Evolutionary conservation across 2,113 vertebrate species (phyloP).

Genomic region (Nyctibius bracteatus): DNA sequence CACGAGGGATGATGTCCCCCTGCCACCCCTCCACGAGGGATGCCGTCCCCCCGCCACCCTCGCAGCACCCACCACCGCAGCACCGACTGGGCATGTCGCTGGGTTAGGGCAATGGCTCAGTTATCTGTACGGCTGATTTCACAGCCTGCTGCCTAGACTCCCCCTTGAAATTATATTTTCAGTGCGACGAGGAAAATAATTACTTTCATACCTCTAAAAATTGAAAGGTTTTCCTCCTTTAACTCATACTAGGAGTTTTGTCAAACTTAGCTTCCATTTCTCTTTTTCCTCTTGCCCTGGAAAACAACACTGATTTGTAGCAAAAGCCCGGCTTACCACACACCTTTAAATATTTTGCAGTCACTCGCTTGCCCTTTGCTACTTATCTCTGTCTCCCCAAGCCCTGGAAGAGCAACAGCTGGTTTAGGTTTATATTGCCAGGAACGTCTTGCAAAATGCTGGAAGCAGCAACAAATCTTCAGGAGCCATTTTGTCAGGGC

Average conservation of each 20-base stretch:
- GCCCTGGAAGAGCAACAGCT: neutral
- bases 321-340: neutral
- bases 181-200: neutral
- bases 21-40: neutral
- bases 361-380: neutral
- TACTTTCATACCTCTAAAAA: neutral
- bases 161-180: neutral
- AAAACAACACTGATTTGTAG: neutral
- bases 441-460: neutral
- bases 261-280: neutral
- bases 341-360: neutral
- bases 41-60: neutral
- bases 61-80: accelerated
- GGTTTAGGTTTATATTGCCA: neutral
- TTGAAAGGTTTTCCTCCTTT: neutral
- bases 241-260: neutral
- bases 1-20: too few species aligned
- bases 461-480: neutral
- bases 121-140: neutral
- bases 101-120: neutral
- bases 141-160: neutral
- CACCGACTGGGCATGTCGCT: accelerated
- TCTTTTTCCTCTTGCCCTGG: neutral
- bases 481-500: neutral
- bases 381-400: neutral